Base-by-base conservation (phyloP, 2,797 vertebrate species). In the Clamator glandarius region DNA sequence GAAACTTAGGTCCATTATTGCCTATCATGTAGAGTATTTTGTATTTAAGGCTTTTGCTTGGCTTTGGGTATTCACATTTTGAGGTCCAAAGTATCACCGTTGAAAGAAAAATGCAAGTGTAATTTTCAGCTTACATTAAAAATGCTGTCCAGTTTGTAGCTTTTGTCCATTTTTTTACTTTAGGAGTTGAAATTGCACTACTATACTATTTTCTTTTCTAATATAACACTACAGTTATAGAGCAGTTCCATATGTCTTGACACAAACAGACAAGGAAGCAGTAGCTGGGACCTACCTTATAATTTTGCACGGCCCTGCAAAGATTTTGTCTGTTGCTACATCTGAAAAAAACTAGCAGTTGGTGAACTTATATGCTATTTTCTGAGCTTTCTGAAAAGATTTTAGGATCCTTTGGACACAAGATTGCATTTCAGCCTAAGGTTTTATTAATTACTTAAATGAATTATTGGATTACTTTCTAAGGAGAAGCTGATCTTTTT, bases 91-190 rank as follows among this genome's bases (percentile, higher is more conserved):
- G 5, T 61, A 25, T 55, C 25, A 15, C 12, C 10, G 77, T 59
- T 11, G 75, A 57, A 54, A 62, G 57, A 75, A 83, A 76, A 57
- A 35, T 16, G 5, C 10, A 52, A 61, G 28, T 69, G 80, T 57
- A 10, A 18, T 55, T 69, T 78, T 41, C 52, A 36, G 15, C 2
- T 77, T 39, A 16, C 24, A 12, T 26, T 21, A n/a, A 46, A 63
- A 55, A 67, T n/a, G 3, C 28, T 39, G 12, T 11, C 18, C 25
- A 3, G 13, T 0, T 2, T 41, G 5, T 35, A 36, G 11, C 15
- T 72, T 8, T 14, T 59, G 8, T 48, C n/a, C 24, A 41, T 3
- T 39, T 41, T 44, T 36, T 39, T 80, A 42, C 44, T 1, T 21
- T 52, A 19, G 24, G 55, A 70, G 2, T 31, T 74, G 52, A 57